Evolutionary conservation across 2,113 vertebrate species (phyloP).

Genomic region (Turnix velox): DNA sequence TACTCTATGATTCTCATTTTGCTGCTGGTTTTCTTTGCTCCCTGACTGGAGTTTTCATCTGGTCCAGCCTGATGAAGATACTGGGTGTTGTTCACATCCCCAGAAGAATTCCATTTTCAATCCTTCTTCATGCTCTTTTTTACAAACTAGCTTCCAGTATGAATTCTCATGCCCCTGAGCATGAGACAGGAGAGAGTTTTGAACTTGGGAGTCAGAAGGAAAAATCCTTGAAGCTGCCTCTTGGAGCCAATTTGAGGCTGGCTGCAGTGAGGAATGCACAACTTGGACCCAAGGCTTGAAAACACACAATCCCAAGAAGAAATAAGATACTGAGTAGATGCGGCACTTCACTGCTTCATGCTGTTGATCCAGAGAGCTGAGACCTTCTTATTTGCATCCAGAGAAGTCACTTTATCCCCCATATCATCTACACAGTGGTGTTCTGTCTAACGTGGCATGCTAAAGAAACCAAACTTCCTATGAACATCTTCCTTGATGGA

Average conservation of each 20-base stretch:
- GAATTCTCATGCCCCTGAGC: neutral
- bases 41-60: neutral
- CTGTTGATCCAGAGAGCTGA: neutral
- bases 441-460: neutral
- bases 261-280: neutral
- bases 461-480: neutral
- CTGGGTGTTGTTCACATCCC: neutral
- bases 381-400: neutral
- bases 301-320: neutral
- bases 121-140: neutral
- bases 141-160: neutral
- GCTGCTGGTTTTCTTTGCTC: neutral
- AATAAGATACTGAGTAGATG: neutral
- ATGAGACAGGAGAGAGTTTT: neutral
- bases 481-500: neutral
- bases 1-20: neutral
- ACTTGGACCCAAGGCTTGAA: neutral
- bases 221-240: neutral
- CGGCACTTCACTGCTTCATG: neutral
- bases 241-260: neutral
- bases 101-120: neutral
- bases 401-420: neutral
- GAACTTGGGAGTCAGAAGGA: neutral
- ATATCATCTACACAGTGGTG: neutral
- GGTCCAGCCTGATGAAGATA: neutral